Evolutionary conservation across 2,888 invertebrate genomes (phyloP), one percentile per base, ranked within the genome.

Genomic region (Luperina nickerlii): DNA sequence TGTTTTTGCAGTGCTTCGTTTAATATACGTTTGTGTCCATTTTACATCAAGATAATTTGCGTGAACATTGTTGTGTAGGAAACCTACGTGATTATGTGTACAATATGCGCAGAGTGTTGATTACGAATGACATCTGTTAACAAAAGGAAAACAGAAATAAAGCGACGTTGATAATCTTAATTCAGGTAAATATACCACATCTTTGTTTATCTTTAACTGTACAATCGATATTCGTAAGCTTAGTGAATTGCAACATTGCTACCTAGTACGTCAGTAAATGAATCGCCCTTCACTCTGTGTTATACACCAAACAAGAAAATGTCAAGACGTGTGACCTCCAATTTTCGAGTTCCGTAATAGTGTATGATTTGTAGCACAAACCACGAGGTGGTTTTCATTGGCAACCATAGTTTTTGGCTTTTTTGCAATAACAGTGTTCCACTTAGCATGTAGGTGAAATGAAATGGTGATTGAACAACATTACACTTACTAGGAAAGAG

Each of bases 51-150:
- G 79, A 89, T 86, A 90, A 81, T 67, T 83, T 90, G 90, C 93
- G 91, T 91, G 88, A 87, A 90, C 87, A 90, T 92, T 91, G 85
- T 88, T 92, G 92, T 92, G 92, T 89, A 92, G 88, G 91, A 92
- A 93, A 93, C 92, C 91, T 93, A 93, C 91, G 92, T 91, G 92
- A 92, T 93, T 92, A 91, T 92, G 95, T 94, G 92, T 94, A 95
- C 95, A 96, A 94, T 95, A 96, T 96, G 96, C 96, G 95, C 93
- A 93, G 93, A 94, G 94, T 94, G 96, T 95, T 96, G 95, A 95
- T 95, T 95, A 95, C 96, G 94, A 94, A 95, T 96, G 96, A 96
- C 96, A 95, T 96, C 95, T 96, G 94, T 89, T 94, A 96, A 94
- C 95, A 95, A 95, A 95, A 95, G 93, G 94, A 95, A 95, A 95